phyloP scores from a whole-genome alignment of 1,140 invertebrate species.

The Cotesia glomerata region DNA sequence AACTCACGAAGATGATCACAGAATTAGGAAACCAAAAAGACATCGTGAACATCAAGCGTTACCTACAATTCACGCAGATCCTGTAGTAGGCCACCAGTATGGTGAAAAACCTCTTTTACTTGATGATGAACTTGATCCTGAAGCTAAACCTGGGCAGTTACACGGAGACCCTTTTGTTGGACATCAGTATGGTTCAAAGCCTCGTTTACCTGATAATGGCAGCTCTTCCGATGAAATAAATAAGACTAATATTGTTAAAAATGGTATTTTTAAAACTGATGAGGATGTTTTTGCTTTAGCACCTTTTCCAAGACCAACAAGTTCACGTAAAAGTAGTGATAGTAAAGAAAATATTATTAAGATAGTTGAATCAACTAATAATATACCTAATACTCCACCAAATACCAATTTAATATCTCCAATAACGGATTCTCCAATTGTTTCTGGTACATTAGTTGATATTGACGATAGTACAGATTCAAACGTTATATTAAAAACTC shows the following conservation, averaged over 20 bases:
- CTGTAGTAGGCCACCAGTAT: conserved; percentile 77
- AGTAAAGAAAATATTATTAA: conserved; percentile 39
- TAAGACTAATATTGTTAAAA: conserved; percentile 33
- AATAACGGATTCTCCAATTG: conserved; percentile 36
- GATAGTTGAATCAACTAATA: conserved; percentile 34
- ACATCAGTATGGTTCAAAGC: conserved; percentile 50
- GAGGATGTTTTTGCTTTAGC: conserved; percentile 78
- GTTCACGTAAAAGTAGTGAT: conserved; percentile 52
- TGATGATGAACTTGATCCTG: conserved; percentile 79
- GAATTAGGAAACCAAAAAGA: conserved; percentile 41
- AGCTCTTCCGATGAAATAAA: conserved; percentile 48
- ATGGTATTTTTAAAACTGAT: conserved; percentile 54
- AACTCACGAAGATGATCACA: conserved; percentile 68
- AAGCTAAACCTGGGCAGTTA: conserved; percentile 57
- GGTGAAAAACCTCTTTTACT: conserved; percentile 78
- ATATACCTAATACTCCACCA: conserved; percentile 38
- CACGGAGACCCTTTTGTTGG: conserved; percentile 60
- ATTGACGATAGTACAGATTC: conserved; percentile 28
- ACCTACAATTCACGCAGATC: conserved; percentile 47
- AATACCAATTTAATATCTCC: conserved; percentile 38
- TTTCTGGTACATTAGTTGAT: conserved; percentile 43
- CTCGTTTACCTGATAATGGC: conserved; percentile 37
- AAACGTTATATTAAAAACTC: neutral
- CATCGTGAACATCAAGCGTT: conserved; percentile 32
- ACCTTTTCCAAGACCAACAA: conserved; percentile 70